Base-by-base conservation (phyloP, 2,797 vertebrate genomes). In the Sebastes goodei region DNA sequence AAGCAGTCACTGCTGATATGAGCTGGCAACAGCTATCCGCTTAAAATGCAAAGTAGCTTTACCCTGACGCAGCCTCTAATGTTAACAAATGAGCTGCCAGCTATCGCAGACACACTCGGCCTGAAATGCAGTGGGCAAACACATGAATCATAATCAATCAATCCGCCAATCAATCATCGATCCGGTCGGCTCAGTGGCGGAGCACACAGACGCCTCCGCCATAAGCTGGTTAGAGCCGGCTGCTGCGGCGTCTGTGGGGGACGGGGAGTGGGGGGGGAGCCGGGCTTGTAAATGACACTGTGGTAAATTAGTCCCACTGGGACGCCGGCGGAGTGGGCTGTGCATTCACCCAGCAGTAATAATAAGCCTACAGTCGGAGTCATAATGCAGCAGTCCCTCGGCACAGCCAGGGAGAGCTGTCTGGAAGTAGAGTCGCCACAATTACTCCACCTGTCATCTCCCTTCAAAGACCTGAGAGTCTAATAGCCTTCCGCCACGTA, bases 121-220 rank as follows among this genome's bases (percentile, higher is more conserved):
- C 82, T 81, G 76, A 81, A 76, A 82, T 63, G 49, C 74, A 65
- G 74, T 68, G 29, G 79, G 76, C 82, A 84, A 71, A 90, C 73
- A 55, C 82, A 90, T 89, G 82, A 91, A 92, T 86, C 91, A 91
- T 87, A 94, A 90, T 89, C 86, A 92, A 85, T 94, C 83, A 88
- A 85, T 76, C 76, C 74, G 53, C 64, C 81, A 59, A 84, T 93
- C 91, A 93, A 89, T 94, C 92, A 90, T 71, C n/a, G 32, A 85
- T 82, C 61, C 17, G 4, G 73, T 4, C 9, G 4, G 71, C 84
- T 74, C n/a, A 4, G 68, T 27, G 23, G 59, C 15, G 0, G 46
- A 78, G 63, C 1, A n/a, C 71, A 59, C 77, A 71, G 72, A 73
- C 71, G 67, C 81, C 52, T 76, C 69, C 5, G 5, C 61, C 59